These are phyloP conservation scores for Cichlasoma orientale DNA, from an alignment of 2,797 vertebrate genomes.

Conservation along the genomic window DNA sequence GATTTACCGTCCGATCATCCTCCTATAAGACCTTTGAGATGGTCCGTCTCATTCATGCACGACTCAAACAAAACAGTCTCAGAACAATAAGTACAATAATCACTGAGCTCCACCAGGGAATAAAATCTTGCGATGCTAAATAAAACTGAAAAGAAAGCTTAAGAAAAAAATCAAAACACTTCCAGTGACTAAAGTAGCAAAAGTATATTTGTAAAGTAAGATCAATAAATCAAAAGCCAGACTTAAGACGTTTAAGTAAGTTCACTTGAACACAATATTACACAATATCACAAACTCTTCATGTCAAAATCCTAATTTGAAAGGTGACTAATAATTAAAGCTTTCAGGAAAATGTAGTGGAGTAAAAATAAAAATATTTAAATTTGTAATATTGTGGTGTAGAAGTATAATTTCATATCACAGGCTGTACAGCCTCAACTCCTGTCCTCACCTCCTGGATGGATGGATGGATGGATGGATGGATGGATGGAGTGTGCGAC, in stretches of 20 bases:
- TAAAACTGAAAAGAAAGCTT: too few species aligned
- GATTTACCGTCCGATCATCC: too few species aligned
- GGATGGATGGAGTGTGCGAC: not conserved
- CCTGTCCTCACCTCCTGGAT: not conserved
- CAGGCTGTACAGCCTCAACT: not conserved
- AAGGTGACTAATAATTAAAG: accelerated
- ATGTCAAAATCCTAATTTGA: not conserved
- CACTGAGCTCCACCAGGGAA: too few species aligned
- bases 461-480: not conserved
- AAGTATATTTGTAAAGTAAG: not conserved
- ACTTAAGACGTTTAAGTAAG: not conserved
- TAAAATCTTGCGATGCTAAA: too few species aligned
- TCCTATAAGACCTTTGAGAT: too few species aligned
- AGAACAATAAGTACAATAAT: too few species aligned
- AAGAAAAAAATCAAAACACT: too few species aligned
- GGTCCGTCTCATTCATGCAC: too few species aligned
- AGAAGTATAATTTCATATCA: not conserved
- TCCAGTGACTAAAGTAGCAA: not conserved
- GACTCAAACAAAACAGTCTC: too few species aligned
- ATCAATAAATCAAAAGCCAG: not conserved
- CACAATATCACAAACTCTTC: not conserved
- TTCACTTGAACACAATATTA: not conserved
- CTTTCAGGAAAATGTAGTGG: not conserved
- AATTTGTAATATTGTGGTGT: not conserved
- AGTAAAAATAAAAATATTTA: accelerated